Percentiles rank a stretch among this genome's conserved stretches.
Conservation (phyloP, 2,888 invertebrate genomes). For the Scaptomyza reducta region DNA sequence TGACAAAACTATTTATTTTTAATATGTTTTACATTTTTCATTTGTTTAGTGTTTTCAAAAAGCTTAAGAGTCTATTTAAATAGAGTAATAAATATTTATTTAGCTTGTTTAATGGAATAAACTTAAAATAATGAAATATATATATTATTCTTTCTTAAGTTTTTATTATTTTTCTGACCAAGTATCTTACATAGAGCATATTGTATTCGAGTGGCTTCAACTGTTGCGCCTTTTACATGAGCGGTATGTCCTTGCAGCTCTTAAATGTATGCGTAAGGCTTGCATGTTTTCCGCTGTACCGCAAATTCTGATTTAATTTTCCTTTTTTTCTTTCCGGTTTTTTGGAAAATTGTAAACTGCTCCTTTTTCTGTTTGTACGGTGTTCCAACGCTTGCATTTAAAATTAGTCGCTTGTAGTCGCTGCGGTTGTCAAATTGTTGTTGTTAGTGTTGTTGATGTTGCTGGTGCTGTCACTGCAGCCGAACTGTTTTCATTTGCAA, state of each 20-base stretch:
- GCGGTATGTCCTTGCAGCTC: conserved; percentile 20
- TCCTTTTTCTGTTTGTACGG: conserved; percentile 40
- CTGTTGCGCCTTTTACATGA: conserved; percentile 9
- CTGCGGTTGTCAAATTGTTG: conserved; percentile 66
- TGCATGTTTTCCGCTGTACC: conserved; percentile 60
- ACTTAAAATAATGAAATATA: too few species aligned
- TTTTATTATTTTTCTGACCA: too few species aligned
- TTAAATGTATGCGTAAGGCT: conserved; percentile 25
- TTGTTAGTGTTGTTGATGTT: conserved; percentile 29
- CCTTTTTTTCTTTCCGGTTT: neutral
- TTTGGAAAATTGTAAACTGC: conserved; percentile 41
- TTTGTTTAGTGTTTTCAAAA: too few species aligned
- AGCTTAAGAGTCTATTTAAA: too few species aligned
- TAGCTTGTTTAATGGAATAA: too few species aligned
- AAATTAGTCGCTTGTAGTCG: conserved; percentile 76
- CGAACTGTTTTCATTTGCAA: conserved; percentile 59
- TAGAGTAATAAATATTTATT: too few species aligned
- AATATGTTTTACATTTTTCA: too few species aligned
- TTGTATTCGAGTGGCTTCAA: neutral
- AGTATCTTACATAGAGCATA: conserved; percentile 17
- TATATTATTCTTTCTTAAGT: neutral
- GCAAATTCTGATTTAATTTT: conserved; percentile 73
- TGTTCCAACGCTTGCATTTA: conserved; percentile 60
- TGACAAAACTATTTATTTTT: too few species aligned
- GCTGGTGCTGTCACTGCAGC: conserved; percentile 32